Evolutionary conservation across 2,113 vertebrate species (phyloP), one percentile per base, ranked within the genome.

Genomic region (Accipiter virgatus): DNA sequence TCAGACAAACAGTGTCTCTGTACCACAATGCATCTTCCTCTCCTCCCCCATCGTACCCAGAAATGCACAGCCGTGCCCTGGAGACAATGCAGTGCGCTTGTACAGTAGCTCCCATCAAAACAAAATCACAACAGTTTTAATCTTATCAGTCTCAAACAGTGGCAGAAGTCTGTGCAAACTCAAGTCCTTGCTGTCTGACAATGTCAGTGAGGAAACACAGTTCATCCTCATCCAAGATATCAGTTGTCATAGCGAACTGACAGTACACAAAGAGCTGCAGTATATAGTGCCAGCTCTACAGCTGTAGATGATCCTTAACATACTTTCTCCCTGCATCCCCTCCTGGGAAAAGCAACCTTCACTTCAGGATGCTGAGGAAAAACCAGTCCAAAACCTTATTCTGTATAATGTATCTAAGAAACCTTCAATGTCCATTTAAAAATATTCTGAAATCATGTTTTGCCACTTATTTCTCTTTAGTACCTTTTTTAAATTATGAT

Each of bases 81-180:
- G 21, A 78, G 79, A 65, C 52, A 31, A 6, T 4, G 53, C 34
- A 32, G 43, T 22, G 40, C 15, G 1, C 79, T 95, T 55, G 13
- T 38, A 48, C 81, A 17, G 71, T 18, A 68, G 62, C 58, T 67
- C 73, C 67, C 74, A 48, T 71, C 48, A 58, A 59, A 79, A 50
- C 17, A 62, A 66, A 84, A 86, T 48, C 80, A 61, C 68, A 77
- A 27, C 72, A 40, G 17, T 56, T 90, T 83, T 45, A 75, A 79
- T 95, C 70, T 95, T 83, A 72, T 80, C 95, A 50, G 53, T 63
- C 81, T 62, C 55, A 50, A 72, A 58, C 23, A 62, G 56, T 38
- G 72, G 81, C 87, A 97, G 89, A 59, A 81, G 66, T 32, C 95
- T 90, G 84, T 86, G 90, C 72, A 91, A 72, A 70, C 89, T 82